phyloP scores from a whole-genome alignment of 2,797 vertebrate species.

The Semaprochilodus insignis region DNA sequence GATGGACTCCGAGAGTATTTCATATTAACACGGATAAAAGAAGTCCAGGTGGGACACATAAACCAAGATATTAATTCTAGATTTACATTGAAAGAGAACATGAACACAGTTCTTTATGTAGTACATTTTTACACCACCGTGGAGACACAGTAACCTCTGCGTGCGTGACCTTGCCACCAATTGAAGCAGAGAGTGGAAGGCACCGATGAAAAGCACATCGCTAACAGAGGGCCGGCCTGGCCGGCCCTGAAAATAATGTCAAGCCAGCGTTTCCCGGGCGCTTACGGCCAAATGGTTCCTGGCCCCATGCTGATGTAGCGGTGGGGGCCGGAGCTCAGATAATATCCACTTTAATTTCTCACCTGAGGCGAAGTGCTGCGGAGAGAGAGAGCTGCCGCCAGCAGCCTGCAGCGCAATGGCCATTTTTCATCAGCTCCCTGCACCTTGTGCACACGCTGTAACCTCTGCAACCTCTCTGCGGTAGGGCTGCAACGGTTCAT shows the following conservation, averaged over 20 bases:
- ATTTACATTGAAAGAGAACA: not conserved
- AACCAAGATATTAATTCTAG: not conserved
- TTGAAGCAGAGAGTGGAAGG: slow-evolving; percentile 7
- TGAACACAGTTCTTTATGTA: not conserved
- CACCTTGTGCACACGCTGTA: slow-evolving; percentile 38
- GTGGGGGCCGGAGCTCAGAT: slow-evolving; percentile 43
- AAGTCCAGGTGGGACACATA: not conserved
- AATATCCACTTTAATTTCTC: slow-evolving; percentile 61
- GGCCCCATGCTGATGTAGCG: slow-evolving; percentile 45
- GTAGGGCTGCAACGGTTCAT: not conserved
- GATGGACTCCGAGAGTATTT: not conserved
- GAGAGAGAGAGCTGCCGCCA: slow-evolving; percentile 53
- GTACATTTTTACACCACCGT: slow-evolving; percentile 22
- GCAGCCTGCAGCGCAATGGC: slow-evolving; percentile 41
- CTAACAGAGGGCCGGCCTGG: slow-evolving; percentile 44
- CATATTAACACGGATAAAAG: not conserved
- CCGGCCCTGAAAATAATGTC: slow-evolving; percentile 59
- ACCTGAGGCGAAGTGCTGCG: slow-evolving; percentile 70
- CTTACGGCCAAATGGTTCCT: slow-evolving; percentile 51
- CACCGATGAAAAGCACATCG: slow-evolving; percentile 55
- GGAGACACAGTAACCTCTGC: slow-evolving; percentile 39
- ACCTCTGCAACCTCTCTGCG: slow-evolving; percentile 51
- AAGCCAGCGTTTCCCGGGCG: slow-evolving; percentile 53
- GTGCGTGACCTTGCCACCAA: slow-evolving; percentile 51
- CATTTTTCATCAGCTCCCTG: slow-evolving; percentile 50